phyloP scores from a whole-genome alignment of 1,140 invertebrate genomes.

The Heliconius nattereri region DNA sequence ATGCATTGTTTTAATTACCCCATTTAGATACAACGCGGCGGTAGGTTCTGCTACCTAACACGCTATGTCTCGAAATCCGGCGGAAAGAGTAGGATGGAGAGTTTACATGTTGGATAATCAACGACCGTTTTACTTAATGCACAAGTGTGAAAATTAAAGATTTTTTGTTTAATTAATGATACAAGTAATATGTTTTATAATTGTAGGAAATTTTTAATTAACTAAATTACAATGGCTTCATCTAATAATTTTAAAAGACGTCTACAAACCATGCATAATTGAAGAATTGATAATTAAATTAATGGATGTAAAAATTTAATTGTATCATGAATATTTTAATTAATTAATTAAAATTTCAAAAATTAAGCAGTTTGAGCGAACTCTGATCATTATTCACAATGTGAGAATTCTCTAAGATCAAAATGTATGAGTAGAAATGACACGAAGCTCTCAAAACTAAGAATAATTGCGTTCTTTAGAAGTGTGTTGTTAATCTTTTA shows the following conservation, averaged over 20 bases:
- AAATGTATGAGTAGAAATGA: not conserved
- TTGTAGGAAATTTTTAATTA: no score
- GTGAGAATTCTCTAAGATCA: not conserved
- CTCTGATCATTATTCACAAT: not conserved
- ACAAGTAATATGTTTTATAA: no score
- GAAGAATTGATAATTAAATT: constrained; percentile 1
- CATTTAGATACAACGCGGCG: no score
- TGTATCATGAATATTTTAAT: constrained; percentile 6
- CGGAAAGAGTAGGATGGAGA: not conserved
- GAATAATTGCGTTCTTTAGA: no score
- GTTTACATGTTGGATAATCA: not conserved
- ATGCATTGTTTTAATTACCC: no score
- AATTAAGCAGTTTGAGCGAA: not conserved
- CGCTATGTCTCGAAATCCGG: not conserved
- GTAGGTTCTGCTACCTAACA: not conserved
- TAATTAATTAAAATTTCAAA: not conserved
- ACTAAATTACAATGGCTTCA: not conserved
- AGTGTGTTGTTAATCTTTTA: no score
- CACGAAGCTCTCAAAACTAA: not conserved
- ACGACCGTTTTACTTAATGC: no score
- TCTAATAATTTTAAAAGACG: not conserved
- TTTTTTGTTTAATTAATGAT: not conserved
- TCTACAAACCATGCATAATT: not conserved
- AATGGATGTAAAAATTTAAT: not conserved
- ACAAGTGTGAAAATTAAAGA: no score